Base-by-base conservation (phyloP, 2,797 vertebrate species). In the Clamator glandarius region DNA sequence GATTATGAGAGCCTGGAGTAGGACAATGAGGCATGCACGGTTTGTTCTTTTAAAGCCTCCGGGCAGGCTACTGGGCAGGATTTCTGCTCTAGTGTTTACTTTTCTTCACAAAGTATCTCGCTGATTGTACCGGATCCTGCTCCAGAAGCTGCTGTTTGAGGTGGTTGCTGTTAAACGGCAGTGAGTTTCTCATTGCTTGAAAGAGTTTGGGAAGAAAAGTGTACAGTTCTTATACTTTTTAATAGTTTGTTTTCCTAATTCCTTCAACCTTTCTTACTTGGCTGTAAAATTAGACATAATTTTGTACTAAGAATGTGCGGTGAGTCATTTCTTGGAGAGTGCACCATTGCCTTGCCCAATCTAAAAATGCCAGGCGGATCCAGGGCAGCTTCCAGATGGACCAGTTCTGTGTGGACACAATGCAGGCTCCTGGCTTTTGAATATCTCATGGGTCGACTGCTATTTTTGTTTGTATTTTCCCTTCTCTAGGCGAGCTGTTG, bases 311-410 rank as follows among this genome's bases (percentile, higher is more conserved):
- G 77, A 76, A 51, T 59, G 55, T 2, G 1, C 48, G 21, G 12
- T 51, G 55, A 94, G 36, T 95, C 36, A 79, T 35, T 76, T 66
- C 26, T 76, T 93, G 36, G 78, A 85, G 81, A 89, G 42, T 55
- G 75, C 67, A 28, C 62, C 19, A 9, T 5, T 58, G 77, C 77
- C 44, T 93, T 85, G 42, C 41, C 17, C 85, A 70, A 20, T 67
- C 28, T 39, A 11, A 83, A 85, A 94, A 80, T 93, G 72, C 81
- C 72, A 82, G 64, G 44, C 9, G 0, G 69, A 89, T 83, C 57
- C 57, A 89, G n/a, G 29, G 29, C 0, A 0, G 29, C 39, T 85
- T 95, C 81, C 75, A 89, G 78, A 87, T 16, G n/a, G 74, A 77
- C 11, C 3, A 75, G 41, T 67, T 87, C 57, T 81, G 33, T 75